Base-by-base conservation (phyloP, 2,797 vertebrate species). In the Scleropages formosus region DNA sequence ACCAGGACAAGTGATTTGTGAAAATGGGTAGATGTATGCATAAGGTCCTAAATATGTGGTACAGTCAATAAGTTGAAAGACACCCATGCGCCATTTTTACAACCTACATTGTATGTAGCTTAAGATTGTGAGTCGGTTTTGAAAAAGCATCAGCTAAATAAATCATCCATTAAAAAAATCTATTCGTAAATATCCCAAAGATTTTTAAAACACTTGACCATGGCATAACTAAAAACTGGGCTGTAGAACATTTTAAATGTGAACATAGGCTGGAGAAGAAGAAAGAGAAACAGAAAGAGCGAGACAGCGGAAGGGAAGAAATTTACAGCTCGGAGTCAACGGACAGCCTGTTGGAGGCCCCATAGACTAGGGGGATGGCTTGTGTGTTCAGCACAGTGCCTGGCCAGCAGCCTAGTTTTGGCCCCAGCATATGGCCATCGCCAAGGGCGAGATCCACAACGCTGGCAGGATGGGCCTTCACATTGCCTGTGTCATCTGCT, bases 401-500 rank as follows among this genome's bases (percentile, higher is more conserved):
- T 67, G 73, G 63, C 27, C 8, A 39, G 16, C 1, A 20, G 24
- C 63, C 27, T 63, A 31, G 49, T 24, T 22, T 49, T 3, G 6
- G 31, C 15, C 13, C n/a, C 56, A 85, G 79, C 82, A 86, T 84
- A 84, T 78, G 83, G 83, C 67, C 62, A 61, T 53, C 77, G 77
- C 76, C 85, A 80, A 71, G 51, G 82, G 86, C 81, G 84, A 78
- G 16, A 75, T 75, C 58, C 68, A 86, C 79, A 78, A 87, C 81
- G 74, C 81, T 87, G 86, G 80, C 85, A 79, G 78, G 15, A 77
- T 66, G 73, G 67, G 69, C 80, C 77, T 68, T 72, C 74, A 56
- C 83, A 80, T 77, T 81, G 85, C 77, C 80, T 79, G 79, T 77
- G 69, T 90, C 77, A 62, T 83, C 85, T 77, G 80, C 61, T 63